Evolutionary conservation across 2,888 invertebrate genomes (phyloP).

Genomic region (Plebejus anna): DNA sequence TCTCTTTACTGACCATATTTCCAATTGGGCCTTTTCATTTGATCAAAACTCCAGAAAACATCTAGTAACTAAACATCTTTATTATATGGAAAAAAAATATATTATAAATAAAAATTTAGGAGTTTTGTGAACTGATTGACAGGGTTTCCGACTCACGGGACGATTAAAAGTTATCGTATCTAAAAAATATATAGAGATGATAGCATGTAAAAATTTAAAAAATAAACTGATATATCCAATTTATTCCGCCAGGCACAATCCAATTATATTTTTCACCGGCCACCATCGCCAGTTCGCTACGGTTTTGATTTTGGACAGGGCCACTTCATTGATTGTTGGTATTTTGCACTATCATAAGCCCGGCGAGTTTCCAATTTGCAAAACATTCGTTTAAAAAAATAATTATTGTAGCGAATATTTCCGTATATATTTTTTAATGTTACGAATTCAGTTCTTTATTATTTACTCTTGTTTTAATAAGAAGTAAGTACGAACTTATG

Average conservation of each 20-base stretch:
- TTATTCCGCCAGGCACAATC: conserved; percentile 66
- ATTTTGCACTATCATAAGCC: conserved; percentile 38
- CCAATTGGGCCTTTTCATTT: background rate
- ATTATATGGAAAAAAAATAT: background rate
- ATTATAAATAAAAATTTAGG: background rate
- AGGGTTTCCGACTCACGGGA: background rate
- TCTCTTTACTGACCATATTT: too few species aligned
- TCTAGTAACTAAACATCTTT: background rate
- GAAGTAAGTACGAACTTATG: too few species aligned
- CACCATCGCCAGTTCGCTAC: conserved; percentile 57
- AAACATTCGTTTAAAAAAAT: background rate
- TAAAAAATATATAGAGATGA: conserved; percentile 40
- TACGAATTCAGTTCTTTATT: background rate
- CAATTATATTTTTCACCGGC: conserved; percentile 65
- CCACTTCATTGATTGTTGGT: conserved; percentile 49
- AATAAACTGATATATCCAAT: conserved; percentile 50
- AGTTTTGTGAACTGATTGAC: background rate
- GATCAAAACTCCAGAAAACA: background rate
- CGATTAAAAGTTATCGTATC: conserved; percentile 8
- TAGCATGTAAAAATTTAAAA: conserved; percentile 27
- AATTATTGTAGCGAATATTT: background rate
- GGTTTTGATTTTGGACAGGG: conserved; percentile 47
- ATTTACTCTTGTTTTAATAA: background rate
- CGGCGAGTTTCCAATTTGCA: background rate
- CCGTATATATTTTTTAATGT: background rate